A percentile compares a stretch with the other conserved stretches of the same genome.
Conservation (phyloP, 2,888 invertebrate species). For the Mesochorus sp. region DNA sequence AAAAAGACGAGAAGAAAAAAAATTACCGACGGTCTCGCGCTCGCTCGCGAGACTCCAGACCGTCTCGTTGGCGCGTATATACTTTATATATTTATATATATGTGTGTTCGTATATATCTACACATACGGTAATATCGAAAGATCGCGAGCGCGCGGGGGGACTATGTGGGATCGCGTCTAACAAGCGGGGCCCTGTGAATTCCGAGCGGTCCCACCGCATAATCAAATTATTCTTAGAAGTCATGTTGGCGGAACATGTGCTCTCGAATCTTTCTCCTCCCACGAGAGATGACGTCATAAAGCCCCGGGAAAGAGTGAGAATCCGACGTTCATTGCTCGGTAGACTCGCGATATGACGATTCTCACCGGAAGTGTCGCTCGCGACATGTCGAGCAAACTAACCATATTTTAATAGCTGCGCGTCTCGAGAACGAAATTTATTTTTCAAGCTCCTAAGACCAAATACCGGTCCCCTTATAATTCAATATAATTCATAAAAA, state of each 20-base stretch:
- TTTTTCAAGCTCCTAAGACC: neutral
- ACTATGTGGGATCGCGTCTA: conserved; percentile 61
- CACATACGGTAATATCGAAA: conserved; percentile 27
- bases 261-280: conserved; percentile 64
- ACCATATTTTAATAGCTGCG: conserved; percentile 13
- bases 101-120: conserved; percentile 19
- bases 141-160: conserved; percentile 49
- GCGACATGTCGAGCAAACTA: neutral
- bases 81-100: conserved; percentile 1
- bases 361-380: conserved; percentile 48
- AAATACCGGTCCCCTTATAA: neutral
- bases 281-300: conserved; percentile 68
- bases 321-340: conserved; percentile 22
- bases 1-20: conserved; percentile 38
- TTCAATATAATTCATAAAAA: neutral
- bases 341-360: conserved; percentile 5
- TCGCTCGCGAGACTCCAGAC: conserved; percentile 54
- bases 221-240: conserved; percentile 77
- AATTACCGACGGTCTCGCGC: conserved; percentile 52
- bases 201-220: conserved; percentile 71
- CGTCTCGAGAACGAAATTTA: neutral
- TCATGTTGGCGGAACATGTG: conserved; percentile 71
- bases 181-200: conserved; percentile 71
- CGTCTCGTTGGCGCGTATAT: conserved; percentile 54
- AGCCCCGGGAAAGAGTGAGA: conserved; percentile 48